Base-by-base conservation (phyloP, 2,888 invertebrate species). In the Nomada ferruginata region DNA sequence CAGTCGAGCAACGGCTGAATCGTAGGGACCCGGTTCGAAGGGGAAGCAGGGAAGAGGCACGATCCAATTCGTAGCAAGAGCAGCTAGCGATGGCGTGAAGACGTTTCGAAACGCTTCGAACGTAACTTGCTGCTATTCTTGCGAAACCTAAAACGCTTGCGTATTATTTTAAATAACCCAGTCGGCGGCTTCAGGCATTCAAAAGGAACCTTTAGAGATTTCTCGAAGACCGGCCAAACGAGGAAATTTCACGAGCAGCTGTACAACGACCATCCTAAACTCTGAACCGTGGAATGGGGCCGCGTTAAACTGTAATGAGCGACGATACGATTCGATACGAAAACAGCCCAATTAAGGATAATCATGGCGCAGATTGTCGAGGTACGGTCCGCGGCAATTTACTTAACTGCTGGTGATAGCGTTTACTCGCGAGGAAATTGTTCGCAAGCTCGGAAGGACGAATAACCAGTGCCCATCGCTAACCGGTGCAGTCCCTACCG, bases 1-100 rank as follows among this genome's bases (percentile, higher is more conserved):
- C 79, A 59, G 82, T 86, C 70, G 73, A 82, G 68, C 78, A 65
- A 71, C 79, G 82, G 64, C 63, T 63, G 69, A 42, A 9, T 13
- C 23, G 20, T 4, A 11, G 29, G 64, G 55, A 50, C 23, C 47
- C 15, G 44, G 26, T n/a, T 26, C 50, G 11, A 18, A 18, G 42
- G 3, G 29, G 13, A 15, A 26, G n/a, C 10, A 1, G 18, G 13
- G 60, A 44, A 47, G 63, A 52, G 53, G 44, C 18, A 52, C 64
- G 64, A 26, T 69, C 53, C 76, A 10, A 55, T 68, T 76, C 44
- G 52, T 18, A 29, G 59, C 15, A 29, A 47, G 1, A 53, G 47
- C n/a, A 20, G n/a, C 57, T 59, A 79, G 79, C 57, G 69, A 79
- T 76, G 79, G 69, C 36, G 50, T 47, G 63, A 69, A 76, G 44